Evolutionary conservation across 2,888 invertebrate species (phyloP).

Genomic region (Nomada fabriciana): DNA sequence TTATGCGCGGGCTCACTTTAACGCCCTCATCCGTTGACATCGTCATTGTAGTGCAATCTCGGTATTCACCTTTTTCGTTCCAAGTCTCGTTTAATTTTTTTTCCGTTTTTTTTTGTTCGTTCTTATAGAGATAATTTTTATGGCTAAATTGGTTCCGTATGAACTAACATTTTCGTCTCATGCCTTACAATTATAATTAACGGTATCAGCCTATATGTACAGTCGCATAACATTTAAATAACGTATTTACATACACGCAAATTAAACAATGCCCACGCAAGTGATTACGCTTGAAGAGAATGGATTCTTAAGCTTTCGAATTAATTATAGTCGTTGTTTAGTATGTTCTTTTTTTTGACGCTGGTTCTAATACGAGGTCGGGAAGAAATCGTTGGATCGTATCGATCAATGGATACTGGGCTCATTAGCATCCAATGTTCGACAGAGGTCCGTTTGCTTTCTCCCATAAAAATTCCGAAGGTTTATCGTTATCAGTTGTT

Average conservation of each 20-base stretch:
- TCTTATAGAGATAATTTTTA: conserved; percentile 28
- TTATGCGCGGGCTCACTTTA: conserved; percentile 47
- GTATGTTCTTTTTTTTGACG: background rate
- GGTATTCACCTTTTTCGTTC: conserved; percentile 1
- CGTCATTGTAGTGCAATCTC: conserved; percentile 61
- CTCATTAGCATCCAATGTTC: conserved; percentile 49
- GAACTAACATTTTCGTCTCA: conserved; percentile 51
- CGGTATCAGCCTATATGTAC: conserved; percentile 53
- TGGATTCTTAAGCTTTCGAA: too few relatives aligned
- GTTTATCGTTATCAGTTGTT: background rate
- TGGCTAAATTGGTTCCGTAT: conserved; percentile 65
- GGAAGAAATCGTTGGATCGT: background rate
- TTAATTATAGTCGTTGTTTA: background rate
- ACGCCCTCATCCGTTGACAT: conserved; percentile 50
- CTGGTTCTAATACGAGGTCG: background rate
- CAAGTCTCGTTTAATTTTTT: background rate
- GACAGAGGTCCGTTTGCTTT: background rate
- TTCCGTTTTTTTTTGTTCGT: background rate
- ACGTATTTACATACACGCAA: conserved; percentile 46
- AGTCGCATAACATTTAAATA: conserved; percentile 23
- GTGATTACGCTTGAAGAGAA: background rate
- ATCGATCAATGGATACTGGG: conserved; percentile 45
- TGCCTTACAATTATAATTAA: conserved; percentile 12
- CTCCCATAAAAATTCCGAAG: conserved; percentile 24
- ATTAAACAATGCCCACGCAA: background rate